phyloP scores from a whole-genome alignment of 1,140 invertebrate genomes.

The Lanistes nyassanus region DNA sequence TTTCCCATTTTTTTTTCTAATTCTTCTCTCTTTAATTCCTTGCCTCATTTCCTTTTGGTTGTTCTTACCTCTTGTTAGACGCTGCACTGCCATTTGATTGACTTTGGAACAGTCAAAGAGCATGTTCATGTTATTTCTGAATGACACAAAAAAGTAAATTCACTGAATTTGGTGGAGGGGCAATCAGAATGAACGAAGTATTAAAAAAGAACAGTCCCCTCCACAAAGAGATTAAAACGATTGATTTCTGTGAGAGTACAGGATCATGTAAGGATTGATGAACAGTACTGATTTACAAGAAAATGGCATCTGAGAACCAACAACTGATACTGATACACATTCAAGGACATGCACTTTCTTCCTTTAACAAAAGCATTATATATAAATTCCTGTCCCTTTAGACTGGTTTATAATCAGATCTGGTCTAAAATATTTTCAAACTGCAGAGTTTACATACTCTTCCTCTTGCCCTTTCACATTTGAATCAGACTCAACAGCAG shows the following conservation, averaged over 20 bases:
- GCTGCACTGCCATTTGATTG: conserved; percentile 6
- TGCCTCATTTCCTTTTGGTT: not conserved
- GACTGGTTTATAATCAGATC: not conserved
- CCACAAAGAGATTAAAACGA: too few relatives aligned
- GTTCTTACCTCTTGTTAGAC: conserved; percentile 17
- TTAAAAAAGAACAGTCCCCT: too few relatives aligned
- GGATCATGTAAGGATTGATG: too few relatives aligned
- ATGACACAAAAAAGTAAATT: not conserved
- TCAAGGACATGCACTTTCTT: not conserved
- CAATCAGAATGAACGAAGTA: too few relatives aligned
- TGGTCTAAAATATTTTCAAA: not conserved
- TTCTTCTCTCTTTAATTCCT: too few relatives aligned
- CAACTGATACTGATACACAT: too few relatives aligned
- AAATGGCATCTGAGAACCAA: too few relatives aligned
- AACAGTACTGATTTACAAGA: too few relatives aligned
- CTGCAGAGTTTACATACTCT: conserved; percentile 7
- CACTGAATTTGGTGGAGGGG: too few relatives aligned
- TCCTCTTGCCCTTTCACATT: conserved; percentile 3
- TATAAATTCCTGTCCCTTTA: too few relatives aligned
- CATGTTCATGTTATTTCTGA: not conserved
- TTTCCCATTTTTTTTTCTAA: too few relatives aligned
- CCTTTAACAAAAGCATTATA: not conserved
- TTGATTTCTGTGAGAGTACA: too few relatives aligned
- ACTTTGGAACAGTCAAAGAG: not conserved
- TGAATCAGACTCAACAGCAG: conserved; percentile 24